Evolutionary conservation across 2,888 invertebrate genomes (phyloP).

Genomic region (Helleia helle): DNA sequence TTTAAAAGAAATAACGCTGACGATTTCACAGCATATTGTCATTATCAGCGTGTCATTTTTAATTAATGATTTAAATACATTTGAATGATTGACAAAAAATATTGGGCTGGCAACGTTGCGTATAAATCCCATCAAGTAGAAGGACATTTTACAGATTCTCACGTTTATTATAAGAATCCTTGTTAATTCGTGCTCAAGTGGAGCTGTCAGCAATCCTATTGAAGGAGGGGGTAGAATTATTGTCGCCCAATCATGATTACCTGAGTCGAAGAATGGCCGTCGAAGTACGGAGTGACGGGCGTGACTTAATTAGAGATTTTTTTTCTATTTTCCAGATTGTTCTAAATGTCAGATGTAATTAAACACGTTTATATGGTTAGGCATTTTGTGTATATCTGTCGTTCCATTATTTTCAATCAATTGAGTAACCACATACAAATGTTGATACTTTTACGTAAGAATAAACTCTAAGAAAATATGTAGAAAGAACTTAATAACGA

Average conservation of each 20-base stretch:
- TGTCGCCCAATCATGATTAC: slow-evolving; percentile 31
- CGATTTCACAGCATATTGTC: no score
- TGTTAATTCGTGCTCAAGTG: slow-evolving; percentile 29
- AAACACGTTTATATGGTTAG: no score
- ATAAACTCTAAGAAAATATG: no score
- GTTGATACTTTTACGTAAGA: no score
- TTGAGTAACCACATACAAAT: no score
- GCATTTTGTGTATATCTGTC: no score
- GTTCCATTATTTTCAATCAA: no score
- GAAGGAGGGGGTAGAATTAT: slow-evolving; percentile 31
- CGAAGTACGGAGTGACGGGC: slow-evolving; percentile 20
- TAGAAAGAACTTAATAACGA: no score
- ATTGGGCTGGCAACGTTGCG: no score
- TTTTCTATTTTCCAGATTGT: slow-evolving; percentile 2
- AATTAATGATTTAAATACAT: no score
- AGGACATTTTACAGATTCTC: slow-evolving; percentile 6
- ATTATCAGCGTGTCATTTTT: no score
- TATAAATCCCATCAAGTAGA: not conserved
- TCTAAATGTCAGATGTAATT: not conserved
- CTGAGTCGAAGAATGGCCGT: slow-evolving; percentile 23
- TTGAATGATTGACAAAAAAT: no score
- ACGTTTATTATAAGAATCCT: slow-evolving; percentile 17
- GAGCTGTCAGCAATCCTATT: slow-evolving; percentile 25
- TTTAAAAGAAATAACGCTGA: not conserved
- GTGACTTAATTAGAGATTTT: slow-evolving; percentile 30